These are phyloP conservation scores for Eupithecia inturbata DNA, from an alignment of 2,888 invertebrate species.

Conservation along the genomic window DNA sequence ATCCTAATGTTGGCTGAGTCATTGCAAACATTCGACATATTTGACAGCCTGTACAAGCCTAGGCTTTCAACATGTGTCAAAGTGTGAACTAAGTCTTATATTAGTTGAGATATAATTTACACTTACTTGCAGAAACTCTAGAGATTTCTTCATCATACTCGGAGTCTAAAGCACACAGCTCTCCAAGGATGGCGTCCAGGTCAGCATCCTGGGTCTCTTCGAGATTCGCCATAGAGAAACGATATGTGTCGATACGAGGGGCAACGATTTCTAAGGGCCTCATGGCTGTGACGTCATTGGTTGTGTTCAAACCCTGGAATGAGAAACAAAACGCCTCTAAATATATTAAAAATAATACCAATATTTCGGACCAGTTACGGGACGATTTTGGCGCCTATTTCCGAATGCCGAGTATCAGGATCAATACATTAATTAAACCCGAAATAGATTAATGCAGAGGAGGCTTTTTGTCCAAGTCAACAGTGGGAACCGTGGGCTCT, in stretches of 20 bases:
- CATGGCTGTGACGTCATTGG: slow-evolving; percentile 78
- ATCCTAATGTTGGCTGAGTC: too few species aligned
- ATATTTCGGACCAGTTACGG: neutral
- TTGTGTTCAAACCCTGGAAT: slow-evolving; percentile 87
- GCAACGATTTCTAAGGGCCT: slow-evolving; percentile 89
- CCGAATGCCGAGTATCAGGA: neutral
- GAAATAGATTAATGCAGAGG: neutral
- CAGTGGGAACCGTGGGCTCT: neutral
- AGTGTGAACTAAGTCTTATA: neutral
- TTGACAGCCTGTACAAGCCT: neutral
- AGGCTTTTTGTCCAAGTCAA: neutral
- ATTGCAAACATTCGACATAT: neutral
- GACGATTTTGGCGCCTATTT: neutral
- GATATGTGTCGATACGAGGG: slow-evolving; percentile 94
- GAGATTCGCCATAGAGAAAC: slow-evolving; percentile 97
- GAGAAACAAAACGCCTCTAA: slow-evolving; percentile 26
- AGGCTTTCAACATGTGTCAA: neutral
- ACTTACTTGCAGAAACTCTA: slow-evolving; percentile 72
- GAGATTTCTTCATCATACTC: slow-evolving; percentile 85
- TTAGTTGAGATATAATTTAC: neutral
- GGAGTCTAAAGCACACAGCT: slow-evolving; percentile 95
- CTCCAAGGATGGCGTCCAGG: slow-evolving; percentile 97
- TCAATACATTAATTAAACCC: neutral
- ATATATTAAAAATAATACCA: neutral
- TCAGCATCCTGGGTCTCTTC: slow-evolving; percentile 98